A percentile compares a stretch with the other conserved stretches of the same genome.
phyloP scores from a whole-genome alignment of 2,888 invertebrate genomes.

The Portevinia maculata region DNA sequence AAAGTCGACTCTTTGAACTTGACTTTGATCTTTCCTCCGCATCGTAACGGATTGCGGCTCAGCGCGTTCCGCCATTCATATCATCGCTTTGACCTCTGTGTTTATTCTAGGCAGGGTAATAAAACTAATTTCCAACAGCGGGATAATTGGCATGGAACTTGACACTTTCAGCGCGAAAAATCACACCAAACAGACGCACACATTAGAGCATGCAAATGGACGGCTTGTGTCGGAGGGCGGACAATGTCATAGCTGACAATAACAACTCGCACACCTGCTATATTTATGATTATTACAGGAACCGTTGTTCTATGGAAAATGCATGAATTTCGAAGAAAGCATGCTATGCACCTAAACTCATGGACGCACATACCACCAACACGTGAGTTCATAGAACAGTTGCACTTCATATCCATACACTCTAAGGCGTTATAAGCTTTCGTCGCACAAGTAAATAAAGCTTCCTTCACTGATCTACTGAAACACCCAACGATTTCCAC shows the following conservation, averaged over 20 bases:
- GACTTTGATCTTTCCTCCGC: conserved; percentile 67
- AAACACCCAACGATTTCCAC: conserved; percentile 43
- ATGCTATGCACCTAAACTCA: conserved; percentile 24
- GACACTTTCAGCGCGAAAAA: conserved; percentile 53
- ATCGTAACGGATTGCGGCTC: conserved; percentile 34
- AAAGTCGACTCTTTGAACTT: conserved; percentile 60
- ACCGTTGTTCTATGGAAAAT: conserved; percentile 54
- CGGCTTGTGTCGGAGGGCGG: conserved; percentile 4
- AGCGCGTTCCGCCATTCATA: conserved; percentile 6
- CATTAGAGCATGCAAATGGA: conserved; percentile 23
- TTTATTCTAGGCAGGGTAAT: conserved; percentile 34
- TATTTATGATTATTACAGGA: conserved; percentile 45
- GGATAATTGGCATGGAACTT: conserved; percentile 50
- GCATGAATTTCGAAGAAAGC: conserved; percentile 38
- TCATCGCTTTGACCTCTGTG: conserved; percentile 37
- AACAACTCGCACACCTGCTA: conserved; percentile 34
- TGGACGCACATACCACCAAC: no score
- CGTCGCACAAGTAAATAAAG: no score
- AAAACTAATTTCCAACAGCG: conserved; percentile 48
- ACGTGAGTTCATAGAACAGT: no score
- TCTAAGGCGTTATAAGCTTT: conserved; percentile 38
- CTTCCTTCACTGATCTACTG: no score
- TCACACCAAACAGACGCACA: conserved; percentile 21
- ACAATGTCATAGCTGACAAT: conserved; percentile 15
- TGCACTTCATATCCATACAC: not conserved